Evolutionary conservation across 2,113 vertebrate species (phyloP).

Genomic region (Collichthys lucidus): DNA sequence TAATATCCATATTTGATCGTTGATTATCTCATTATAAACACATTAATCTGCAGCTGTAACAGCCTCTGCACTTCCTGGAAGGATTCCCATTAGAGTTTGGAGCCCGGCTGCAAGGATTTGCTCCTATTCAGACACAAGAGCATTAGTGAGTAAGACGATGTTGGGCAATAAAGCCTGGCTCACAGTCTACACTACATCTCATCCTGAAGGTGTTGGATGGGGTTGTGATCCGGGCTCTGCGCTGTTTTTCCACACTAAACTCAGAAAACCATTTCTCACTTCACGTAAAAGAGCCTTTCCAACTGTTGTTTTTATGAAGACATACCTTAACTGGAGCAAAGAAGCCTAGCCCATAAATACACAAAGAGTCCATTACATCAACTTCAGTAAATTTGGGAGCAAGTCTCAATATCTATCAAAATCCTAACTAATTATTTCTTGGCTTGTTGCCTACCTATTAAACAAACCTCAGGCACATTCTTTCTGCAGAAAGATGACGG

Average conservation of each 20-base stretch:
- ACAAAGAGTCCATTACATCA: not conserved
- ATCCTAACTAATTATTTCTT: not conserved
- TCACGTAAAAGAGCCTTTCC: no score
- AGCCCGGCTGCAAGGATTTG: not conserved
- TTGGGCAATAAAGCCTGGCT: not conserved
- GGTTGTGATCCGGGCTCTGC: not conserved
- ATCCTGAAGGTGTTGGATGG: not conserved
- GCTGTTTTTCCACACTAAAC: not conserved
- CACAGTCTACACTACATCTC: not conserved
- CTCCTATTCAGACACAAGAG: not conserved
- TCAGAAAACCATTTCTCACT: not conserved
- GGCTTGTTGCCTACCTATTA: not conserved
- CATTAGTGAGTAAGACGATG: not conserved
- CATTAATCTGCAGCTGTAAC: not conserved
- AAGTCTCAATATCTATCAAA: not conserved
- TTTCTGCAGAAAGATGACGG: not conserved
- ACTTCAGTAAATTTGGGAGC: not conserved
- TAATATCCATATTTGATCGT: conserved; percentile 1
- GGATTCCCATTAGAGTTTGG: not conserved
- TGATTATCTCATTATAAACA: conserved; percentile 16
- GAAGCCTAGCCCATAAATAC: not conserved
- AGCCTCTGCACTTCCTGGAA: not conserved
- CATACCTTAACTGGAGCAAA: no score
- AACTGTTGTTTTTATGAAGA: not conserved
- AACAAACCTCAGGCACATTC: not conserved